phyloP scores from a whole-genome alignment of 1,140 invertebrate species.

The Phortica variegata region DNA sequence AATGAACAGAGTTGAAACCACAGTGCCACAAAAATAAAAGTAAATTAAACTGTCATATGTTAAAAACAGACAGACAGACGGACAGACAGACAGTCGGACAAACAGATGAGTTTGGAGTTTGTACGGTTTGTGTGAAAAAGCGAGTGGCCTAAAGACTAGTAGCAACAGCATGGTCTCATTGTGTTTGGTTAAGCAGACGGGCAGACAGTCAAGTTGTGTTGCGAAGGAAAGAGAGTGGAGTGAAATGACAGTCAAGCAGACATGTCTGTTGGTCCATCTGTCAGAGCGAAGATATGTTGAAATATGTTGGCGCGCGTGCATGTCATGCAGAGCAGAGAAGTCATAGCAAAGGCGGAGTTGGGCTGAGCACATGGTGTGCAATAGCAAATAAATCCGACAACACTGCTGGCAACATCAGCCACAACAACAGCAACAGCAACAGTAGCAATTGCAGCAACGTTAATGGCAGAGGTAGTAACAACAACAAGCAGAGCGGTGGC shows the following conservation, averaged over 20 bases:
- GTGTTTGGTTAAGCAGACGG: constrained; percentile 9
- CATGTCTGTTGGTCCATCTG: constrained; percentile 40
- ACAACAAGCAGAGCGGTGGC: too few relatives aligned
- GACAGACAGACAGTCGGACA: background rate
- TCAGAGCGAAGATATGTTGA: constrained; percentile 52
- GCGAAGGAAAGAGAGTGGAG: background rate
- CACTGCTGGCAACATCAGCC: constrained; percentile 35
- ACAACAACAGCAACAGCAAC: constrained; percentile 20
- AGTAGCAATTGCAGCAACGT: too few relatives aligned
- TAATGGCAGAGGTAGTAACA: too few relatives aligned
- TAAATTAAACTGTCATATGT: constrained; percentile 55
- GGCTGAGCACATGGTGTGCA: too few relatives aligned
- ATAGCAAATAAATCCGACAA: too few relatives aligned
- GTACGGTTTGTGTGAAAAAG: background rate
- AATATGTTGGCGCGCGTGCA: constrained; percentile 21
- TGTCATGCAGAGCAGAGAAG: too few relatives aligned
- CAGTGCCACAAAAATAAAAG: constrained; percentile 43
- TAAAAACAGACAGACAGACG: constrained; percentile 23
- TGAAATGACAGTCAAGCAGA: too few relatives aligned
- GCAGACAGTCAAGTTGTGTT: constrained; percentile 3
- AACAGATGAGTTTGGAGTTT: background rate
- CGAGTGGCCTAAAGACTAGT: too few relatives aligned
- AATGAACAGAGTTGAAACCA: constrained; percentile 36
- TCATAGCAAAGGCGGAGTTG: too few relatives aligned
- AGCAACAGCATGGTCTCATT: too few relatives aligned